A percentile compares a stretch with the other conserved stretches of the same genome.
These are phyloP conservation scores for Larimichthys crocea DNA, from an alignment of 2,113 vertebrate genomes.

Conservation along the genomic window DNA sequence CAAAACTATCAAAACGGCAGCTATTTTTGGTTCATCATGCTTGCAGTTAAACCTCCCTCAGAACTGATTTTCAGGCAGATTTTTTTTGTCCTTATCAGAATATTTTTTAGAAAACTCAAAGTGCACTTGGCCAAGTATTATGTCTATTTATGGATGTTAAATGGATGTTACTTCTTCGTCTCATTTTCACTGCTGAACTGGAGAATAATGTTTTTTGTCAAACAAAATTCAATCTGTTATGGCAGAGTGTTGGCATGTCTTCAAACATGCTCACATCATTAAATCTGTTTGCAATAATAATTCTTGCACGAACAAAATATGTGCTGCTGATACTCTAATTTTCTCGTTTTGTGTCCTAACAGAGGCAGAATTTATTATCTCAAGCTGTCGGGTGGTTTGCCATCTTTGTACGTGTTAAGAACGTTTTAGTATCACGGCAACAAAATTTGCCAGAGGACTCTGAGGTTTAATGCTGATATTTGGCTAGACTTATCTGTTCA, in stretches of 20 bases:
- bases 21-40: too few species aligned
- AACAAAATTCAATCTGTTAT: background rate
- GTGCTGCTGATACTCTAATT: background rate
- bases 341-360: background rate
- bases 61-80: too few species aligned
- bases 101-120: background rate
- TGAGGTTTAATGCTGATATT: too few species aligned
- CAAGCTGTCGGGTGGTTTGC: background rate
- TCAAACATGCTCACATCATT: background rate
- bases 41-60: too few species aligned
- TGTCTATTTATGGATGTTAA: background rate
- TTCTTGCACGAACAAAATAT: background rate
- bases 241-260: background rate
- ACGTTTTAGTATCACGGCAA: background rate
- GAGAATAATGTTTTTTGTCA: background rate
- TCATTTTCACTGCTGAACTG: background rate
- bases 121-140: background rate
- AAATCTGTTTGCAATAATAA: constrained; percentile 3
- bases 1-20: background rate
- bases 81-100: too few species aligned
- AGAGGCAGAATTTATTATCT: background rate
- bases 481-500: background rate
- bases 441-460: too few species aligned
- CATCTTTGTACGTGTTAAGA: background rate
- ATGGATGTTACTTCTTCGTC: background rate